These are phyloP conservation scores for Oscheius sp. DNA, from an alignment of 2,888 invertebrate genomes.

Conservation along the genomic window DNA sequence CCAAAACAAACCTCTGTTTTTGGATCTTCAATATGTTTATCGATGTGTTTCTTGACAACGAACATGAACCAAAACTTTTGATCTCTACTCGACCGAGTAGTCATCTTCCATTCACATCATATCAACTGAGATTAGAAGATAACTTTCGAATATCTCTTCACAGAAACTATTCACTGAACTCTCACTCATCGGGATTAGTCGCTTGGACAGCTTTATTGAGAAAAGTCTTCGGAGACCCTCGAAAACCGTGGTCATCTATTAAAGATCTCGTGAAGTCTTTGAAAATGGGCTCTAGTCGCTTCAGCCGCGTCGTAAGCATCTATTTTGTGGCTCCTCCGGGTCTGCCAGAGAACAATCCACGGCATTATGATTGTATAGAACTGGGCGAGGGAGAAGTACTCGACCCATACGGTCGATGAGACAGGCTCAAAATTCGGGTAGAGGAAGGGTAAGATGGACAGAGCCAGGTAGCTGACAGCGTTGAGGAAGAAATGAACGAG, in stretches of 20 bases:
- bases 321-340: background rate
- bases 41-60: too few species aligned
- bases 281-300: background rate
- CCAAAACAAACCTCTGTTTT: too few species aligned
- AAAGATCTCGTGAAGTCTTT: background rate
- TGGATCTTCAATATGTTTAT: too few species aligned
- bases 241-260: background rate
- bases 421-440: background rate
- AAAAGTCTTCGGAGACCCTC: too few species aligned
- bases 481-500: constrained; percentile 15
- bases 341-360: constrained; percentile 4
- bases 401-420: background rate
- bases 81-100: too few species aligned
- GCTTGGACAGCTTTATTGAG: too few species aligned
- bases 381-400: constrained; percentile 14
- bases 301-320: background rate
- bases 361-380: constrained; percentile 15
- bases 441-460: background rate
- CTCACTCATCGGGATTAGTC: too few species aligned
- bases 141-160: too few species aligned
- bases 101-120: too few species aligned
- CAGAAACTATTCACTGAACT: too few species aligned
- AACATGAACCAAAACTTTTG: too few species aligned
- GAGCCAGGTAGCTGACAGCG: constrained; percentile 1
- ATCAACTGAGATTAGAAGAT: too few species aligned